phyloP scores from a whole-genome alignment of 2,113 vertebrate species.

The Pithys albifrons region DNA sequence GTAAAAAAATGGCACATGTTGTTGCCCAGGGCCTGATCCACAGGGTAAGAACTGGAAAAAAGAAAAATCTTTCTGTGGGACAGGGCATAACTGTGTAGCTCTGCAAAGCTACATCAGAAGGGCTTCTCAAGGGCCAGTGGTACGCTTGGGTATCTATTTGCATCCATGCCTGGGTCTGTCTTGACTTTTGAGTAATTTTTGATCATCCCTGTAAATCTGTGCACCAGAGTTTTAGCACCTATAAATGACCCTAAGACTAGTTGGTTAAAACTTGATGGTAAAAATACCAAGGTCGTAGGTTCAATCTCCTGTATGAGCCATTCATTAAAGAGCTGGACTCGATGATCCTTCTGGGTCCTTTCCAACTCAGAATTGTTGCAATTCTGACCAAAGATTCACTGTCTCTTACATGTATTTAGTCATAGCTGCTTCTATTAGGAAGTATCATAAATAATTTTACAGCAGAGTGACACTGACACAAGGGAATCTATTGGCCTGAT shows the following conservation, averaged over 20 bases:
- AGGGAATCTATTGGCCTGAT: background rate
- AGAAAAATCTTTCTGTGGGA: background rate
- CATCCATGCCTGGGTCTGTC: background rate
- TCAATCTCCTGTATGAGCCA: background rate
- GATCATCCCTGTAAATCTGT: background rate
- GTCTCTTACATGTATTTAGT: background rate
- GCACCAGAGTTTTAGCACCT: background rate
- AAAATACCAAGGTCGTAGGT: background rate
- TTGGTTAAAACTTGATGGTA: background rate
- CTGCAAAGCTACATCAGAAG: background rate
- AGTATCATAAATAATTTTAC: background rate
- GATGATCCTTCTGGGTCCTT: background rate
- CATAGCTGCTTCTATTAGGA: background rate
- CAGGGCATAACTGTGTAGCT: background rate
- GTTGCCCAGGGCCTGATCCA: background rate
- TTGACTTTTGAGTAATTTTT: background rate
- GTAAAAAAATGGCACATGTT: background rate
- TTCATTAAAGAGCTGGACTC: background rate
- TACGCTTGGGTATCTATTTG: background rate
- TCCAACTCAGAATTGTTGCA: background rate
- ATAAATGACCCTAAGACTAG: background rate
- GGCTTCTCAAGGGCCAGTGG: background rate
- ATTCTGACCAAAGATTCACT: background rate
- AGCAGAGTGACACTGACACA: background rate
- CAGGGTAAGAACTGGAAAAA: background rate